Evolutionary conservation across 2,797 vertebrate genomes (phyloP).

Genomic region (Protonibea diacanthus): DNA sequence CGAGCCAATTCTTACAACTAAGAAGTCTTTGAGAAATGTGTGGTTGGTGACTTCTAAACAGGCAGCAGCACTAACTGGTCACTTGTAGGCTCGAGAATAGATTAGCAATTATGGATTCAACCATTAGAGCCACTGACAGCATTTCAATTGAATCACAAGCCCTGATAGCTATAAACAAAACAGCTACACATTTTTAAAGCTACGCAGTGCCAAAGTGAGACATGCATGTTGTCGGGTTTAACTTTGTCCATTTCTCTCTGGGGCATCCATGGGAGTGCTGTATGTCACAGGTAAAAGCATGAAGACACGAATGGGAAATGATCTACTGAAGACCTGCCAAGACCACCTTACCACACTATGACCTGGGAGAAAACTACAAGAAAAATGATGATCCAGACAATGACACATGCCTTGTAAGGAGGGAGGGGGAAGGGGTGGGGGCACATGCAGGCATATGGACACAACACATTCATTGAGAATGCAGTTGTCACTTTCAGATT

Average conservation of each 20-base stretch:
- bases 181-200: background rate
- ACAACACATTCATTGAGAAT: slow-evolving; percentile 32
- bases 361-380: slow-evolving; percentile 3
- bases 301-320: slow-evolving; percentile 39
- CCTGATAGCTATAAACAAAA: background rate
- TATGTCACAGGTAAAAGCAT: slow-evolving; percentile 71
- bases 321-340: slow-evolving; percentile 37
- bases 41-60: background rate
- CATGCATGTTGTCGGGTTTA: slow-evolving; percentile 81
- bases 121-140: background rate
- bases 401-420: slow-evolving; percentile 62
- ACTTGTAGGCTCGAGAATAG: background rate
- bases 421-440: background rate
- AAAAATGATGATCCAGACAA: slow-evolving; percentile 35
- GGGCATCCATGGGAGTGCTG: slow-evolving; percentile 69
- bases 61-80: background rate
- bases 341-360: slow-evolving; percentile 35
- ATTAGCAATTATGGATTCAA: background rate
- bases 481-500: slow-evolving; percentile 37
- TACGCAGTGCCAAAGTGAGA: background rate
- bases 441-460: slow-evolving; percentile 69
- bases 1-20: background rate
- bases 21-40: background rate
- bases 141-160: background rate
- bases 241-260: slow-evolving; percentile 94